Conservation (phyloP, 2,888 invertebrate genomes). For the Papilio elwesi region DNA sequence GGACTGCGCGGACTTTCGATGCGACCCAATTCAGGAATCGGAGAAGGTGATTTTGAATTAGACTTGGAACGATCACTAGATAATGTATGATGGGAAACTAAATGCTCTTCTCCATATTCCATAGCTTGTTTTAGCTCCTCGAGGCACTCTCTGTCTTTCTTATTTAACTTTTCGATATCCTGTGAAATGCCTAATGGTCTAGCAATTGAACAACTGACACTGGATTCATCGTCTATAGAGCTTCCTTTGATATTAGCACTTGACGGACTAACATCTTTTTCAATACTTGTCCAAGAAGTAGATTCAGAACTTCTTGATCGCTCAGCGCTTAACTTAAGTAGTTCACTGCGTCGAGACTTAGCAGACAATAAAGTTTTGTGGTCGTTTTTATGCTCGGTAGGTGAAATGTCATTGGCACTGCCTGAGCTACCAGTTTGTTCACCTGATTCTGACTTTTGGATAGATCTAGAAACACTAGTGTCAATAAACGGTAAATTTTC, state of each 20-base stretch:
- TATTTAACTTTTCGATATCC: constrained; percentile 87
- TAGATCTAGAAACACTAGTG: constrained; percentile 69
- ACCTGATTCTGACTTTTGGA: constrained; percentile 72
- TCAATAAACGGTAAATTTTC: constrained; percentile 82
- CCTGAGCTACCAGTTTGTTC: constrained; percentile 77
- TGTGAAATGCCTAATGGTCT: constrained; percentile 91
- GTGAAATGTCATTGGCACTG: constrained; percentile 72
- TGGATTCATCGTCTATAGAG: constrained; percentile 88
- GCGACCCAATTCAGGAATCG: constrained; percentile 69
- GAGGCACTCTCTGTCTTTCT: constrained; percentile 85
- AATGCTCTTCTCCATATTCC: constrained; percentile 81
- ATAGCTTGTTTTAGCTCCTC: constrained; percentile 85
- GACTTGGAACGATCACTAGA: constrained; percentile 80
- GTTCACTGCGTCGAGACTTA: constrained; percentile 80
- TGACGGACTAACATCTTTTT: constrained; percentile 87
- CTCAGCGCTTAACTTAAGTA: constrained; percentile 88
- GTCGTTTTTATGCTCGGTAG: constrained; percentile 70
- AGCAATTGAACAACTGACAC: constrained; percentile 91
- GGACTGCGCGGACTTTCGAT: constrained; percentile 78
- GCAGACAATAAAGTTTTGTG: constrained; percentile 72
- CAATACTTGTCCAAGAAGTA: constrained; percentile 91
- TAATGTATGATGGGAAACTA: constrained; percentile 70
- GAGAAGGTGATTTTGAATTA: constrained; percentile 75
- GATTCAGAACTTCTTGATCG: constrained; percentile 91
- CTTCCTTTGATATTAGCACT: constrained; percentile 86